These are phyloP conservation scores for Dipodomys ordii DNA, from an alignment of 2,113 vertebrate genomes.

Conservation along the genomic window DNA sequence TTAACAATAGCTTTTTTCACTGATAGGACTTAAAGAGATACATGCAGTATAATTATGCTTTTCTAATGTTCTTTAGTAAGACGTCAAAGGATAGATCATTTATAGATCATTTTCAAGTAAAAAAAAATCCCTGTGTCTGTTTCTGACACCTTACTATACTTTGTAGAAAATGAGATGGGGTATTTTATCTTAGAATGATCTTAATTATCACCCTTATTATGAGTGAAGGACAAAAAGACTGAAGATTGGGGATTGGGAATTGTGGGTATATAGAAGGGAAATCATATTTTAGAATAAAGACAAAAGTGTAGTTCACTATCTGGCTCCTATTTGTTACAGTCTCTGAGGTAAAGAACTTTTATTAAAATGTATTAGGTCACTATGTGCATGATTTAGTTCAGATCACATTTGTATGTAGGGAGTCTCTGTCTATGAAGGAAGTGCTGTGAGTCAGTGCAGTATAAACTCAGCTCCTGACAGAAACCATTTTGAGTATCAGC, in stretches of 20 bases:
- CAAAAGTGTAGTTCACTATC: neutral
- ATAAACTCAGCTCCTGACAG: neutral
- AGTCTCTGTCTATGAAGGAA: neutral
- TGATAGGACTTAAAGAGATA: neutral
- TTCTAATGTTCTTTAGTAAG: neutral
- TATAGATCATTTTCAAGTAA: neutral
- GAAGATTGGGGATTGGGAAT: neutral
- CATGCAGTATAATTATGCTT: neutral
- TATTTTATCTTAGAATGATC: neutral
- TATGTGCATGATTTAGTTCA: neutral
- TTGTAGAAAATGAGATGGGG: neutral
- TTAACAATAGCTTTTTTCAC: neutral
- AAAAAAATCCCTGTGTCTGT: neutral
- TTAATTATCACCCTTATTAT: neutral
- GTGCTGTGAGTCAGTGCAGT: neutral
- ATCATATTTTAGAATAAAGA: neutral
- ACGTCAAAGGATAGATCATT: neutral
- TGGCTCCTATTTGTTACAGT: neutral
- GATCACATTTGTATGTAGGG: neutral
- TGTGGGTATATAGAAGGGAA: neutral
- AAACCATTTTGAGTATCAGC: neutral
- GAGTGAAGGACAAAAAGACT: neutral
- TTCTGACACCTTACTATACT: constrained; percentile 14
- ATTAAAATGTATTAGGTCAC: neutral
- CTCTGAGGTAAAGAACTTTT: neutral